Evolutionary conservation across 1,140 invertebrate species (phyloP), one percentile per base, ranked within the genome.

Genomic region (Tenebrio molitor): DNA sequence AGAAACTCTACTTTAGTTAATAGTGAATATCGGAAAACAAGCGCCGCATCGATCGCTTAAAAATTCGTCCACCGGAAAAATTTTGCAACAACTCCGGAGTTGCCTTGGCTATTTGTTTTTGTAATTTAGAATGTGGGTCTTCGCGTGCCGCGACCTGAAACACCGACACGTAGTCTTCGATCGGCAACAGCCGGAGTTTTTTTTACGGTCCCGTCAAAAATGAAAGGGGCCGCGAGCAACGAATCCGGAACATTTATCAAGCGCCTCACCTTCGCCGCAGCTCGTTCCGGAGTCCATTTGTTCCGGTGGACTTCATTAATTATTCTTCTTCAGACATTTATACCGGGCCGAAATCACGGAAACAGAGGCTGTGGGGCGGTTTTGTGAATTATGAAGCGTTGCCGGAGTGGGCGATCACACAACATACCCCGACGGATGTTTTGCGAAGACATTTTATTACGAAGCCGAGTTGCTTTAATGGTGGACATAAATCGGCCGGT

Each of bases 1-100:
- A 53, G 46, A 53, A 53, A 39, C 36, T 39, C 36, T 39, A 39
- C 36, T 39, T 39, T 39, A n/a, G 36, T 39, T 39, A 39, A 39
- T 39, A 39, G 36, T 39, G 36, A 39, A 39, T 39, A 29, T 39
- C 36, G 36, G 3, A 29, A 39, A 39, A 39, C 36, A 39, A 39
- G 36, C 5, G 36, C 36, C 12, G 7, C 12, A 39, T 39, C 36
- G 36, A 39, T 53, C 16, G 46, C 16, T 14, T 53, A 53, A 53
- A 53, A 53, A 53, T 53, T 53, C 46, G 25, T 7, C 15, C 7
- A 53, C 46, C 36, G 36, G 36, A 39, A n/a, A 39, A n/a, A n/a
- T n/a, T n/a, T n/a, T n/a, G n/a, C n/a, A n/a, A n/a, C n/a, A n/a
- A n/a, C n/a, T n/a, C n/a, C n/a, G n/a, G n/a, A n/a, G n/a, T 7